phyloP scores from a whole-genome alignment of 2,888 invertebrate species.

The Hyles lineata region DNA sequence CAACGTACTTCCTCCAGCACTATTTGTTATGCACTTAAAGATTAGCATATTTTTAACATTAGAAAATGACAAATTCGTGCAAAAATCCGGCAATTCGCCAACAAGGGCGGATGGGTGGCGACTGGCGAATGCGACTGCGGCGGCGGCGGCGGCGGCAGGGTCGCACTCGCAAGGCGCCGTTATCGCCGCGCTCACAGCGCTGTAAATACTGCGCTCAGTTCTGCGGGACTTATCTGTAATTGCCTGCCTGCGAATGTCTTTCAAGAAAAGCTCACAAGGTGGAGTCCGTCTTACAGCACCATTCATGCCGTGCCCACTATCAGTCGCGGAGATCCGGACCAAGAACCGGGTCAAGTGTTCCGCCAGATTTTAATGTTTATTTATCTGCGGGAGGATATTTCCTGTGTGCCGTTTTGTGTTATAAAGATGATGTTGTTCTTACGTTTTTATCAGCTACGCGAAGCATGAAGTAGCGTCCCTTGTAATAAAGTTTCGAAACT shows the following conservation, averaged over 20 bases:
- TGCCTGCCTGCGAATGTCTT: slow-evolving; percentile 83
- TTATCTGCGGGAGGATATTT: slow-evolving; percentile 50
- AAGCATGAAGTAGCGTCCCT: slow-evolving; percentile 98
- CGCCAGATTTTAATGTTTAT: slow-evolving; percentile 62
- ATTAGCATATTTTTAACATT: slow-evolving; percentile 42
- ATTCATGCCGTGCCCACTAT: slow-evolving; percentile 71
- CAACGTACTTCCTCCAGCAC: background rate
- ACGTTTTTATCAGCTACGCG: slow-evolving; percentile 98
- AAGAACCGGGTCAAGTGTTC: slow-evolving; percentile 73
- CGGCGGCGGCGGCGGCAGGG: background rate
- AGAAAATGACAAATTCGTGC: slow-evolving; percentile 44
- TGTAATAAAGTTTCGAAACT: slow-evolving; percentile 98
- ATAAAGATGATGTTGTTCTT: slow-evolving; percentile 64
- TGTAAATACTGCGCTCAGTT: slow-evolving; percentile 80
- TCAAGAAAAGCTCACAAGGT: slow-evolving; percentile 76
- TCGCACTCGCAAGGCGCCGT: slow-evolving; percentile 40
- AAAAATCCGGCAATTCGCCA: slow-evolving; percentile 41
- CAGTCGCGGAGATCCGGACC: slow-evolving; percentile 63
- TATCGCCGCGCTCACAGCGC: slow-evolving; percentile 71
- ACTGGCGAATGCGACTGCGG: background rate
- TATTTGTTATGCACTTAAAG: slow-evolving; percentile 24
- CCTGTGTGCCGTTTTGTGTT: slow-evolving; percentile 31
- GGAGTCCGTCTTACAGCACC: slow-evolving; percentile 76
- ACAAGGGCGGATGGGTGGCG: slow-evolving; percentile 35
- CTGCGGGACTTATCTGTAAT: slow-evolving; percentile 83